Conservation (phyloP, 2,113 vertebrate species). For the Callionymus lyra region DNA sequence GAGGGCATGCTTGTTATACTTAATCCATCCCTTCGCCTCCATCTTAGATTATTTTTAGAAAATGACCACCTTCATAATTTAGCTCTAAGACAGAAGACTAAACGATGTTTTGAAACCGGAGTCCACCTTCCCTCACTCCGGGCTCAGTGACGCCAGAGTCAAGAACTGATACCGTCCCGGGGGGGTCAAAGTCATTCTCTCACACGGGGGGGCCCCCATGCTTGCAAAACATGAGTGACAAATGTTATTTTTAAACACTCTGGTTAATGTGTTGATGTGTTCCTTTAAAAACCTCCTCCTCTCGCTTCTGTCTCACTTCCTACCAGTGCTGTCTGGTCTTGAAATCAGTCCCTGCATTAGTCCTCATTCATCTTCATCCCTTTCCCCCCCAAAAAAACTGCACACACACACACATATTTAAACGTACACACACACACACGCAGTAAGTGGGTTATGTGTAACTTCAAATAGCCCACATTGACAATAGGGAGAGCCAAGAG, state of each 20-base stretch:
- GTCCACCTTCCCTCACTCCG: not conserved
- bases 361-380: constrained; percentile 35
- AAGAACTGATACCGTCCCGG: constrained; percentile 32
- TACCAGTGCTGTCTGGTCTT: constrained; percentile 27
- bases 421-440: constrained; percentile 17
- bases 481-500: constrained; percentile 56
- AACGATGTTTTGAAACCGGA: constrained; percentile 9
- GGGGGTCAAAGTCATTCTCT: constrained; percentile 44
- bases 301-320: constrained; percentile 23
- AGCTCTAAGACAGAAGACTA: constrained; percentile 12
- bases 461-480: constrained; percentile 60
- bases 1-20: too few species aligned
- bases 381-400: constrained; percentile 23
- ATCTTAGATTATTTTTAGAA: not conserved
- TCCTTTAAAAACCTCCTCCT: constrained; percentile 10
- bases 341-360: not conserved
- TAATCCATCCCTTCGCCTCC: constrained; percentile 1
- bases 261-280: constrained; percentile 10
- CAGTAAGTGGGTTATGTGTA: constrained; percentile 60
- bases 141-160: constrained; percentile 34
- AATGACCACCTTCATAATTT: too few species aligned
- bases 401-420: constrained; percentile 25
- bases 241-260: constrained; percentile 14
- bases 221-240: constrained; percentile 9
- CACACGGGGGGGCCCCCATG: constrained; percentile 10